phyloP scores from a whole-genome alignment of 2,797 vertebrate genomes.

The Melanotaenia maccullochi region DNA sequence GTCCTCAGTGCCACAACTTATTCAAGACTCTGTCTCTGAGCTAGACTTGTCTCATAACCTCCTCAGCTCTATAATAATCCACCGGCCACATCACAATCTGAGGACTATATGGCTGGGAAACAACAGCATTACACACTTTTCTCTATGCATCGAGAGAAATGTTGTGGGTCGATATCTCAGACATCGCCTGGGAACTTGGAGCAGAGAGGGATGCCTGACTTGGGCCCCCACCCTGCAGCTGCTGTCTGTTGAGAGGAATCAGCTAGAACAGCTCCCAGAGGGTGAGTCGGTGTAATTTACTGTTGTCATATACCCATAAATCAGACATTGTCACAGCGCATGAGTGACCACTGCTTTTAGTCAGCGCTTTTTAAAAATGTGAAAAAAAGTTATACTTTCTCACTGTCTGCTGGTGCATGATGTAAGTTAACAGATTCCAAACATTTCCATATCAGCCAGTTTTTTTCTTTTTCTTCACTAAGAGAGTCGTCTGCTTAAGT shows the following conservation, averaged over 20 bases:
- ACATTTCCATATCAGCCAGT: too few species aligned
- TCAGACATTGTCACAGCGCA: conserved; percentile 13
- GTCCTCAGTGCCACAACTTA: conserved; percentile 50
- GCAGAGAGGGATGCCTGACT: conserved; percentile 32
- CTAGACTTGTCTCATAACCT: conserved; percentile 81
- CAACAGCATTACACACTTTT: conserved; percentile 82
- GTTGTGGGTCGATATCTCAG: conserved; percentile 31
- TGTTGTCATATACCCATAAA: conserved; percentile 13
- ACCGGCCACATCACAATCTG: conserved; percentile 54
- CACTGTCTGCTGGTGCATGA: too few species aligned
- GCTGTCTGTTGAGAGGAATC: conserved; percentile 86
- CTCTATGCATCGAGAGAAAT: conserved; percentile 67
- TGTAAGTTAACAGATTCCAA: too few species aligned
- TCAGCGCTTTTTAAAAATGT: conserved; percentile 1
- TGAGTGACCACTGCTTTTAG: not conserved
- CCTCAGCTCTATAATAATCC: conserved; percentile 65
- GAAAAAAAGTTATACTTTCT: not conserved
- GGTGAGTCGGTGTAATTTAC: conserved; percentile 83
- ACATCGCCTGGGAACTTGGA: conserved; percentile 27
- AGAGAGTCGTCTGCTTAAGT: too few species aligned
- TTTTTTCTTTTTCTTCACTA: too few species aligned
- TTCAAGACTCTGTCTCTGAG: conserved; percentile 53
- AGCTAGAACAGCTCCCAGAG: conserved; percentile 81
- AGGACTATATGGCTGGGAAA: conserved; percentile 84
- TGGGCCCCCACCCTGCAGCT: conserved; percentile 85